phyloP scores from a whole-genome alignment of 2,888 invertebrate genomes.

The Sisyra nigra region DNA sequence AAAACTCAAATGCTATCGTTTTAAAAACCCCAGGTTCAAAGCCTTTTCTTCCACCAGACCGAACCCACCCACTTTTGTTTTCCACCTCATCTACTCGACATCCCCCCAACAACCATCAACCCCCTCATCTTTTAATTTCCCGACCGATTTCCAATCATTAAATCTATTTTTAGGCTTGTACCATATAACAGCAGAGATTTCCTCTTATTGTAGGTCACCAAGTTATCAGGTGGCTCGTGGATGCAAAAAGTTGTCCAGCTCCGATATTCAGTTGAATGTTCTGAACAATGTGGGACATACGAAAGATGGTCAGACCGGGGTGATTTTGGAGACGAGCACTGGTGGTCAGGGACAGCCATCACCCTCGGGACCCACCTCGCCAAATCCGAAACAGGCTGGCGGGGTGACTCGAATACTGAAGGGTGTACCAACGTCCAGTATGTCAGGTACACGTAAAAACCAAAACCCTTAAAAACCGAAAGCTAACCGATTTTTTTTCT shows the following conservation, averaged over 20 bases:
- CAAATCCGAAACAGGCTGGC: conserved; percentile 20
- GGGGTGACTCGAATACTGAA: conserved; percentile 33
- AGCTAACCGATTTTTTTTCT: not conserved
- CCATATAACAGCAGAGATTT: no score
- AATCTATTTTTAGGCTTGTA: no score
- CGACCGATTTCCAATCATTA: no score
- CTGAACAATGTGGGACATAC: conserved; percentile 19
- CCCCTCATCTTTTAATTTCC: no score
- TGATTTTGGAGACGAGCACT: conserved; percentile 25
- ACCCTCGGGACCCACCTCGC: conserved; percentile 12
- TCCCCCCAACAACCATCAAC: no score
- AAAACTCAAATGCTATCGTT: no score
- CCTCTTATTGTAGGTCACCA: conserved; percentile 35
- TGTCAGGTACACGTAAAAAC: conserved; percentile 35
- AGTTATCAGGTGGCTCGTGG: conserved; percentile 37
- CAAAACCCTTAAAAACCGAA: no score
- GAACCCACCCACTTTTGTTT: no score
- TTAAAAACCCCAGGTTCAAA: no score
- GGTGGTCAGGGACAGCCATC: conserved; percentile 20
- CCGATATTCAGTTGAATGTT: conserved; percentile 21
- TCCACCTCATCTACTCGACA: no score
- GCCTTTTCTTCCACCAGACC: no score
- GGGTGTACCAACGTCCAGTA: conserved; percentile 38
- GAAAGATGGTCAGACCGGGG: conserved; percentile 26
- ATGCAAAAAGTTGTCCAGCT: conserved; percentile 30